Evolutionary conservation across 2,113 vertebrate species (phyloP), one percentile per base, ranked within the genome.

Genomic region (Labeo rohita): DNA sequence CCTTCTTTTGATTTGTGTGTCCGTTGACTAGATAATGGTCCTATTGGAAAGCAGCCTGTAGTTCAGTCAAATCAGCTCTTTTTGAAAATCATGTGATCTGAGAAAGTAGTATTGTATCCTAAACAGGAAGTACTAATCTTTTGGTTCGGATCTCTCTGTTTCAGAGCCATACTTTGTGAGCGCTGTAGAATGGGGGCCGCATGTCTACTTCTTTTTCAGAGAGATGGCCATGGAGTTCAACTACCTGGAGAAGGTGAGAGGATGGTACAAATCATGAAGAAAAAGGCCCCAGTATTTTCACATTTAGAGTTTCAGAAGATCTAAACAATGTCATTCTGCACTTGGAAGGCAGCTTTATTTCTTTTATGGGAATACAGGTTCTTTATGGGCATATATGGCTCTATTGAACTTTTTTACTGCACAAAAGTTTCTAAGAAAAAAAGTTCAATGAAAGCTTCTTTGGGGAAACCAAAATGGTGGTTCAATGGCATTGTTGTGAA

Each of bases 141-240:
- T 68, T 68, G 66, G 10, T 59, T 6, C 49, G 9, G 9, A 7
- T 54, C 6, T 4, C 83, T 34, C 73, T 86, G 43, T 84, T 21
- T 85, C 43, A 97, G 98, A 99, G 91, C 98, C 98, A 0, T 98
- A 97, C 88, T 99, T 99, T 0, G 96, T 99, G 90, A 98, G 97
- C 0, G 95, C 97, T 0, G 97, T 99, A 91, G 97, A 99, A 80
- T 99, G 98, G 97, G 96, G 94, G 56, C 95, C 95, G 83, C 98
- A 99, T 61, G 95, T 99, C 89, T 99, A 99, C 92, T 99, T 99
- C 95, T 99, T 99, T 95, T 99, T 99, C 95, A 92, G 97, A 76
- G 98, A 99, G 93, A 98, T 99, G 1, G 98, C 98, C n/a, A 98
- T 99, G 97, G 98, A 99, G 92, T 99, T 98, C 90, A 99, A 97